These are phyloP conservation scores for Drosophila gunungcola DNA, from an alignment of 1,140 invertebrate species.

Conservation along the genomic window DNA sequence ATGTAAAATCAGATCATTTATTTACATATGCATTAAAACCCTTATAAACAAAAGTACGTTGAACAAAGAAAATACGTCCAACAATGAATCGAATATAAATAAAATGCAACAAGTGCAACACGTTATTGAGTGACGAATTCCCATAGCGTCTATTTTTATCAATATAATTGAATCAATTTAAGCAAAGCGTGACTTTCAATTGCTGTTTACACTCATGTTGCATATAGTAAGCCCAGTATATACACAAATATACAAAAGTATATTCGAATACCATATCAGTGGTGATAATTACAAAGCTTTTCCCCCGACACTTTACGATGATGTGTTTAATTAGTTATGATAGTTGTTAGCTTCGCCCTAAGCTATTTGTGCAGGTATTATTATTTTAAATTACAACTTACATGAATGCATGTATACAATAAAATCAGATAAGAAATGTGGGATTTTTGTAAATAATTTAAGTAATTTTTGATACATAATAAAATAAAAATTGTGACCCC, in stretches of 20 bases:
- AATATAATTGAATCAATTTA: slow-evolving; percentile 55
- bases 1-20: slow-evolving; percentile 5
- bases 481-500: no score
- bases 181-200: slow-evolving; percentile 62
- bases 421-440: neutral
- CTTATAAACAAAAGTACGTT: slow-evolving; percentile 2
- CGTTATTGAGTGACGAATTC: slow-evolving; percentile 20
- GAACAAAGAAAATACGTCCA: slow-evolving; percentile 19
- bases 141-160: slow-evolving; percentile 37
- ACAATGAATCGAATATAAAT: slow-evolving; percentile 9
- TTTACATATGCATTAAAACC: neutral
- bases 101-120: slow-evolving; percentile 9
- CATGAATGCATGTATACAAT: neutral
- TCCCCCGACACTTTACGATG: slow-evolving; percentile 14
- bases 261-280: slow-evolving; percentile 43
- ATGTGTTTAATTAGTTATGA: slow-evolving; percentile 28
- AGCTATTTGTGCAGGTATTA: neutral
- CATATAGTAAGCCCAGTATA: slow-evolving; percentile 12
- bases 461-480: no score
- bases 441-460: neutral
- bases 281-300: slow-evolving; percentile 57
- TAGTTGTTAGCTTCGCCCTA: neutral
- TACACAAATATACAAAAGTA: slow-evolving; percentile 1
- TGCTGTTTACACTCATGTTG: slow-evolving; percentile 37
- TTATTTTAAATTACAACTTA: neutral